Percentiles rank a stretch among this genome's conserved stretches.
These are phyloP conservation scores for Phacellophora camtschatica DNA, from an alignment of 30 jellyfish, hydroid and myxozoan genomes.

Conservation along the genomic window DNA sequence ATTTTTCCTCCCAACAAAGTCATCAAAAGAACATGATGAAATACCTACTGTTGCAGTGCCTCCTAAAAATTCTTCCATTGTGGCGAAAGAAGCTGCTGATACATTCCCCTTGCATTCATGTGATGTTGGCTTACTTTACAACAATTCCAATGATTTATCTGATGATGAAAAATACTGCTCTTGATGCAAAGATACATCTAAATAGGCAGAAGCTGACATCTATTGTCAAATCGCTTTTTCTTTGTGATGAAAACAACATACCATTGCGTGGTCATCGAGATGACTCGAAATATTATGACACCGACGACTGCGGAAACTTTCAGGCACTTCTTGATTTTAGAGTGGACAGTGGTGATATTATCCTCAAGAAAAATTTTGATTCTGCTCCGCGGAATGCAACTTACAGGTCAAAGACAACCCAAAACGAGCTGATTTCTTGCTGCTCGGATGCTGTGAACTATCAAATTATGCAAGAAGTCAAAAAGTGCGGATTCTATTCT, in stretches of 20 bases:
- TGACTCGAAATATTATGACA: slow-evolving; percentile 4
- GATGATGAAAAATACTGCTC: not conserved
- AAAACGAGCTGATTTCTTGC: slow-evolving; percentile 37
- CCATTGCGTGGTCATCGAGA: slow-evolving; percentile 33
- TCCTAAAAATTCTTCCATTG: not conserved
- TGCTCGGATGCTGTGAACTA: slow-evolving; percentile 17
- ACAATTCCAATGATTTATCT: not conserved
- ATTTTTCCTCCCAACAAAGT: not conserved
- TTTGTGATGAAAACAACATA: not conserved
- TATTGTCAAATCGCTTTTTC: not conserved
- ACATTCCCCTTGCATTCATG: not conserved
- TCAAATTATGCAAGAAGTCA: not conserved
- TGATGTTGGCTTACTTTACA: not conserved
- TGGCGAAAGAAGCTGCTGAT: not conserved
- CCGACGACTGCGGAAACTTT: slow-evolving; percentile 14
- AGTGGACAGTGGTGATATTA: slow-evolving; percentile 11
- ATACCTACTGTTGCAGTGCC: not conserved
- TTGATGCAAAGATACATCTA: not conserved
- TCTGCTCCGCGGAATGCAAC: slow-evolving; percentile 27
- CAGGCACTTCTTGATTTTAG: slow-evolving; percentile 38
- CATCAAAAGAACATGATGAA: not conserved
- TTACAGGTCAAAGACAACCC: slow-evolving; percentile 33
- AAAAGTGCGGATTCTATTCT: not conserved
- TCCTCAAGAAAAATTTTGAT: not conserved
- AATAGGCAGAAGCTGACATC: not conserved